Base-by-base conservation (phyloP, 2,113 vertebrate genomes). In the Bombycilla garrulus region DNA sequence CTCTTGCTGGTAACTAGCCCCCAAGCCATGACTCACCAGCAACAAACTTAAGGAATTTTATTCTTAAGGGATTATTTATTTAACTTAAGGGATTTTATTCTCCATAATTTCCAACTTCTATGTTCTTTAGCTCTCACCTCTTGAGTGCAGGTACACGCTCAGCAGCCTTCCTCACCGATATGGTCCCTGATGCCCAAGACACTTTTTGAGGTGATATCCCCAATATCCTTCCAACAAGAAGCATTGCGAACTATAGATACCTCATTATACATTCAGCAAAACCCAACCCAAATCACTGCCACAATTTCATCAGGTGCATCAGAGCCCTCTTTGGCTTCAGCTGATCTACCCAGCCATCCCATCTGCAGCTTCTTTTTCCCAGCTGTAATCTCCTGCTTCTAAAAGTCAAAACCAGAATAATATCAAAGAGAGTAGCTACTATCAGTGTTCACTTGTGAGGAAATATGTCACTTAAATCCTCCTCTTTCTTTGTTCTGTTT, bases 11-110 rank as follows among this genome's bases (percentile, higher is more conserved):
- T 65, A 91, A 38, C 14, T 11, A 4, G 31, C 8, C n/a, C 18
- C 23, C 0, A 2, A 67, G 25, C 8, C 0, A 0, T 8, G 24
- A 77, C 17, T 60, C 40, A 42, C 17, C 8, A 5, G 21, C 29
- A 79, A 71, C 11, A 88, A 71, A 56, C 9, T 12, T 31, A 3
- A 53, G 6, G 20, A 11, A 53, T 54, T 83, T 70, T 66, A 84
- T 78, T 81, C 20, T 73, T n/a, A n/a, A n/a, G n/a, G n/a, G n/a
- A n/a, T n/a, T n/a, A n/a, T n/a, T n/a, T n/a, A n/a, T n/a, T n/a
- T n/a, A 71, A 56, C 9, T 12, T 31, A 3, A 53, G 6, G 20
- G 12, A 53, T 54, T 83, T 70, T 66, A 84, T 78, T 81, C 20
- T 73, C 42, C 1, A 0, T 25, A 18, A 60, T n/a, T 90, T 70